Evolutionary conservation across 92 coral and sea anemone species (phyloP).

Genomic region (Palythoa grandis): DNA sequence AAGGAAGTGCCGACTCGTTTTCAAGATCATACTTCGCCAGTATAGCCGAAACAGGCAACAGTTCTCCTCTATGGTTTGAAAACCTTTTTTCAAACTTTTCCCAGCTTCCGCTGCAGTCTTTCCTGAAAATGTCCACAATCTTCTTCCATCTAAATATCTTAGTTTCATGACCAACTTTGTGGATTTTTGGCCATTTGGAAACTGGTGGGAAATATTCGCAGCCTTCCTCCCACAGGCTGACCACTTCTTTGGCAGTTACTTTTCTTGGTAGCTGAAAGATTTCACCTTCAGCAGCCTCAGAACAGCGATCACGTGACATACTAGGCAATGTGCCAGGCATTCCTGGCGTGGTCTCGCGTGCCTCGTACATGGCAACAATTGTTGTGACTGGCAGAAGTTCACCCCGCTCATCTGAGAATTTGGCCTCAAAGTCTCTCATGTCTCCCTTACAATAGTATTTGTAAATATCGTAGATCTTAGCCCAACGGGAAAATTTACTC

Average conservation of each 20-base stretch:
- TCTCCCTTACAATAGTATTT: constrained; percentile 92
- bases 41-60: constrained; percentile 92
- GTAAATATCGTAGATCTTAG: constrained; percentile 95
- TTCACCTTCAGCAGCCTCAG: constrained; percentile 71
- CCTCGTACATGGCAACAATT: constrained; percentile 97
- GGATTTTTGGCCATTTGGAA: constrained; percentile 93
- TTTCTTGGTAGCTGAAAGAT: constrained; percentile 91
- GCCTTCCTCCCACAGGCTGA: constrained; percentile 95
- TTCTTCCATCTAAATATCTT: constrained; percentile 98
- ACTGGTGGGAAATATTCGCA: constrained; percentile 94
- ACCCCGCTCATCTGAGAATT: constrained; percentile 91
- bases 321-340: constrained; percentile 48
- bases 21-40: constrained; percentile 95
- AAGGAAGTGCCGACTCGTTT: constrained; percentile 77
- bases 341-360: constrained; percentile 78
- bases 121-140: constrained; percentile 94
- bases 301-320: constrained; percentile 39
- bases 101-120: constrained; percentile 93
- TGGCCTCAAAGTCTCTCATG: constrained; percentile 77
- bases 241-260: constrained; percentile 96
- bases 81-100: constrained; percentile 89
- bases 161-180: constrained; percentile 97
- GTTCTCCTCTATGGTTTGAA: constrained; percentile 84
- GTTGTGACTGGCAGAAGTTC: constrained; percentile 94
- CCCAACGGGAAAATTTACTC: constrained; percentile 99